Evolutionary conservation across 2,113 vertebrate genomes (phyloP), one percentile per base, ranked within the genome.

Genomic region (Seriola dumerili): DNA sequence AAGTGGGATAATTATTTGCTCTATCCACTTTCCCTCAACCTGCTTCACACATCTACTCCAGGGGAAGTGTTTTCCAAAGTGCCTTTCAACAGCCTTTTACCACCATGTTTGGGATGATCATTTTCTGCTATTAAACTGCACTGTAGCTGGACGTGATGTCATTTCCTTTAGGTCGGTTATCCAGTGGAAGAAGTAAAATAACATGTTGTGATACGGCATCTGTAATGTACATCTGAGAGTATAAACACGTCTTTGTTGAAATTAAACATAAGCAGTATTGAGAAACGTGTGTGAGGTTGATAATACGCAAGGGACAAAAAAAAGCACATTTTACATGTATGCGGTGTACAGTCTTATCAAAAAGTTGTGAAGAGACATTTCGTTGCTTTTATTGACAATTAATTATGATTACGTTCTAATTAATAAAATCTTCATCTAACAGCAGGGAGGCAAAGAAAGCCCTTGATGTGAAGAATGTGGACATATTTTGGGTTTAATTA

Each of bases 401-500:
- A 50, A 75, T 58, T 58, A 50, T 17, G 8, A 38, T 29, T n/a
- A 21, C 4, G 4, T 64, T 63, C 13, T 44, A 44, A 73, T 76
- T 21, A 25, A 59, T 38, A 52, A 38, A 65, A 36, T 34, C 32
- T 23, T 50, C 17, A 58, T 69, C 21, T 17, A 44, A 38, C 40
- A 61, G 23, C 61, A 12, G 59, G 21, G 63, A 79, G 46, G 12
- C 32, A n/a, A 23, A 19, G 32, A 52, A 29, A 21, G 40, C 40
- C 57, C 25, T 40, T 58, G 72, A 71, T 74, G 44, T 67, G 72
- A 44, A 25, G 38, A 36, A 16, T 25, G 54, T 34, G 19, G n/a
- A 57, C n/a, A 52, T 67, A 13, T 64, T 78, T 61, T 23, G 19
- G 65, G 12, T 78, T 85, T 81, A 74, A 83, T 78, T 64, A 81